phyloP scores from a whole-genome alignment of 2,113 vertebrate species.

The Vulpes vulpes region DNA sequence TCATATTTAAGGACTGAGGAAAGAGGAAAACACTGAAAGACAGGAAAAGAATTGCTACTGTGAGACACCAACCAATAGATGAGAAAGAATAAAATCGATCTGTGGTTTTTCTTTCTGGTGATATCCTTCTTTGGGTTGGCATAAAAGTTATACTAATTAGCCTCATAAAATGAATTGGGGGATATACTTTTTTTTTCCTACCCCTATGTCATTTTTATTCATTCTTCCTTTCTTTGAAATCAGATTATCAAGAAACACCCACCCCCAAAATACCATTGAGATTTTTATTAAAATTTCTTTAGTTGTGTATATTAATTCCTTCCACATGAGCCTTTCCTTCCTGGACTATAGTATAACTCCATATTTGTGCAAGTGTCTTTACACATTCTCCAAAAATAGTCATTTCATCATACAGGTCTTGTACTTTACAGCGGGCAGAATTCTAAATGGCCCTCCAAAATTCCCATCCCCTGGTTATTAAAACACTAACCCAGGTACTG shows the following conservation, averaged over 20 bases:
- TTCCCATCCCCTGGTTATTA: background rate
- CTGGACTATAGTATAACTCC: background rate
- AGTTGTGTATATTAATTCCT: slow-evolving; percentile 10
- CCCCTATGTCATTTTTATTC: background rate
- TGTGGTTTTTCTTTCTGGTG: slow-evolving; percentile 40
- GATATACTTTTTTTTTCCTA: background rate
- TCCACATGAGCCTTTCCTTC: background rate
- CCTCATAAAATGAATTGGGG: background rate
- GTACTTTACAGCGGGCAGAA: background rate
- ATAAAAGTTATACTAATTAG: background rate
- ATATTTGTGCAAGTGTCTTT: background rate
- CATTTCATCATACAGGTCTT: background rate
- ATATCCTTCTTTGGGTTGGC: background rate
- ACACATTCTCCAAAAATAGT: background rate
- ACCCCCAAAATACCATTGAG: background rate
- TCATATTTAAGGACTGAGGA: background rate
- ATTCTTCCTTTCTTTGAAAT: background rate
- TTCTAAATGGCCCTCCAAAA: background rate
- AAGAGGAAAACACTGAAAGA: background rate
- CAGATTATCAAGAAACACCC: background rate
- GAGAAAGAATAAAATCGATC: background rate
- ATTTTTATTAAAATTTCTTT: slow-evolving; percentile 47
- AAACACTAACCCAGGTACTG: background rate
- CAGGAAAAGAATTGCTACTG: background rate
- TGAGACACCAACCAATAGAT: background rate